A percentile compares a stretch with the other conserved stretches of the same genome.
These are phyloP conservation scores for Gadopsis marmoratus DNA, from an alignment of 2,797 vertebrate species.

Conservation along the genomic window DNA sequence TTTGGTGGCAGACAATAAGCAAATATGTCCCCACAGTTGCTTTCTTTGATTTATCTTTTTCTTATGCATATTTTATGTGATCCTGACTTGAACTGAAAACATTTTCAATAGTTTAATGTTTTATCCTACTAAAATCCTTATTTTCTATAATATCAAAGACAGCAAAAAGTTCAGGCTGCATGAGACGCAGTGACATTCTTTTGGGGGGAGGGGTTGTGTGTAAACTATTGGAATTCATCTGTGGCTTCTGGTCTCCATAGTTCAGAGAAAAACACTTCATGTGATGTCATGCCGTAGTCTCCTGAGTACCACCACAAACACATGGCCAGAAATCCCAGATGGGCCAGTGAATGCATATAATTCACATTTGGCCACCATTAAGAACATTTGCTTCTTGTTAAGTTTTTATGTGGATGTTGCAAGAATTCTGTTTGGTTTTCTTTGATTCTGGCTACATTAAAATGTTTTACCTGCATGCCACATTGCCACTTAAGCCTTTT, in stretches of 20 bases:
- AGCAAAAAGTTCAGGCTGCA: background rate
- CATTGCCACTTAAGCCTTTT: conserved; percentile 12
- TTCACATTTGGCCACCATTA: conserved; percentile 57
- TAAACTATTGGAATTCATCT: conserved; percentile 57
- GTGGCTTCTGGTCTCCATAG: conserved; percentile 61
- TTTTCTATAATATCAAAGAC: conserved; percentile 9
- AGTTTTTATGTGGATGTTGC: conserved; percentile 22
- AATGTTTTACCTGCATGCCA: conserved; percentile 20
- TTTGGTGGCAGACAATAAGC: background rate
- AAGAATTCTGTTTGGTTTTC: conserved; percentile 13
- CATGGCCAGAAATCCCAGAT: conserved; percentile 58
- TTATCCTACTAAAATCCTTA: background rate
- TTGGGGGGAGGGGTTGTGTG: conserved; percentile 20
- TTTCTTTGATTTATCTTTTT: conserved; percentile 2
- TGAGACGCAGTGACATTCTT: conserved; percentile 8
- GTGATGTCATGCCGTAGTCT: conserved; percentile 70
- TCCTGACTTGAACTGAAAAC: background rate
- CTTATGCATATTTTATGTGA: background rate
- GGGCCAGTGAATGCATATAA: conserved; percentile 35
- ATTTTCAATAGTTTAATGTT: background rate
- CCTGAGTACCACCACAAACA: conserved; percentile 62
- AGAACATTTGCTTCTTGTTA: conserved; percentile 31
- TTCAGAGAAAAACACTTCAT: conserved; percentile 58
- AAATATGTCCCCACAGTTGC: background rate
- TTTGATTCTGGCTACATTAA: conserved; percentile 26